phyloP scores from a whole-genome alignment of 92 coral and sea anemone species.

The Epizoanthus scotinus region DNA sequence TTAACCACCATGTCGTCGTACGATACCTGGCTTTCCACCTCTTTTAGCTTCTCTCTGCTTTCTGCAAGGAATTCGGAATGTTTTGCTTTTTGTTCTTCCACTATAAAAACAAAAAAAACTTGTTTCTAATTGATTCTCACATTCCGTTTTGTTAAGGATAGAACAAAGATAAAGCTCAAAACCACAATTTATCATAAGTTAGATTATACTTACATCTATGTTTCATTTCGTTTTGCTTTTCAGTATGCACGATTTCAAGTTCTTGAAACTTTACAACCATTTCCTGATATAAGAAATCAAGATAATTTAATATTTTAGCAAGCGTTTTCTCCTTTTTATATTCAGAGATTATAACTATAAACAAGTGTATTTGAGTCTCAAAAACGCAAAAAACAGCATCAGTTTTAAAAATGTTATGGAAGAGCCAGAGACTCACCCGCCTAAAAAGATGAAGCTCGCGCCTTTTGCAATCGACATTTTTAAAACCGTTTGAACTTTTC shows the following conservation, averaged over 20 bases:
- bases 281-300: slow-evolving; percentile 60
- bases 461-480: no score
- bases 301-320: no score
- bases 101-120: slow-evolving; percentile 37
- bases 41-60: slow-evolving; percentile 67
- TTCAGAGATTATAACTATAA: no score
- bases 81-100: slow-evolving; percentile 67
- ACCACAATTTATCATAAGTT: neutral
- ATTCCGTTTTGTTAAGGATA: neutral
- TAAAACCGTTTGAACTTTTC: no score
- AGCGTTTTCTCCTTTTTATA: no score
- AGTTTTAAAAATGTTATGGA: neutral
- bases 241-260: slow-evolving; percentile 84
- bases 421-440: no score
- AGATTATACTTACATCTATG: slow-evolving; percentile 62
- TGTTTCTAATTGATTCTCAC: neutral
- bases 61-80: slow-evolving; percentile 59
- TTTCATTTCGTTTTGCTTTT: slow-evolving; percentile 78
- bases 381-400: neutral
- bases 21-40: slow-evolving; percentile 76
- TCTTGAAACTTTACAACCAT: slow-evolving; percentile 91
- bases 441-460: no score
- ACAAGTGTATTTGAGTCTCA: no score
- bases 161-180: neutral
- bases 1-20: no score